Conservation (phyloP, 2,113 vertebrate species). For the Carassius carassius region DNA sequence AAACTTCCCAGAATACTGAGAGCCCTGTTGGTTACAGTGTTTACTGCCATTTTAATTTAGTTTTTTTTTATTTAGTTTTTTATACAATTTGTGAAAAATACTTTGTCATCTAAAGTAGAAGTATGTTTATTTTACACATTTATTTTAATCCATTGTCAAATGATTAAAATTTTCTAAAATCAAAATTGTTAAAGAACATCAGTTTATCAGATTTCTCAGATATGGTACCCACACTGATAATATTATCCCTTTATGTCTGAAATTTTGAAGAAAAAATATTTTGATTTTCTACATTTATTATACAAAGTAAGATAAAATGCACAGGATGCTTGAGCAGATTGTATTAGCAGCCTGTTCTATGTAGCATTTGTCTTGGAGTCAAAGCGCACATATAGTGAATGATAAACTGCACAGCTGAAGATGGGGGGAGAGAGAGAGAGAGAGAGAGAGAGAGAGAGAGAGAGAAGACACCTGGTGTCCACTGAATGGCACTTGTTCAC, state of each 20-base stretch:
- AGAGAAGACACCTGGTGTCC: neutral
- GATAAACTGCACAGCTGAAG: conserved; percentile 53
- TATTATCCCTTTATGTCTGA: neutral
- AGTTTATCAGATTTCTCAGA: too few relatives aligned
- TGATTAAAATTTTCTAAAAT: too few relatives aligned
- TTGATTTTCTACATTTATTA: neutral
- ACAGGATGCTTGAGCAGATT: neutral
- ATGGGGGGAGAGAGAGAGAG: conserved; percentile 9
- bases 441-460: neutral
- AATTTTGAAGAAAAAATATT: neutral
- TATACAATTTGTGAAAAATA: too few relatives aligned
- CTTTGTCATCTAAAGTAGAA: too few relatives aligned
- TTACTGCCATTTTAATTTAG: too few relatives aligned
- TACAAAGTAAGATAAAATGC: neutral
- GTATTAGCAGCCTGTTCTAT: conserved; percentile 21
- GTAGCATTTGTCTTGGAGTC: conserved; percentile 38
- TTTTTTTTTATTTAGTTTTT: too few relatives aligned
- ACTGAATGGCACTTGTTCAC: conserved; percentile 30
- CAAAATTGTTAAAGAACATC: too few relatives aligned
- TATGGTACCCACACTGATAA: neutral
- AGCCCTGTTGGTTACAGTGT: too few relatives aligned
- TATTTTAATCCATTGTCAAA: too few relatives aligned
- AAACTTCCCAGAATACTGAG: too few relatives aligned
- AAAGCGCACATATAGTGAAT: conserved; percentile 31
- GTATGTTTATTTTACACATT: too few relatives aligned